Conservation (phyloP, 2,797 vertebrate genomes). For the Pangasius macronema region DNA sequence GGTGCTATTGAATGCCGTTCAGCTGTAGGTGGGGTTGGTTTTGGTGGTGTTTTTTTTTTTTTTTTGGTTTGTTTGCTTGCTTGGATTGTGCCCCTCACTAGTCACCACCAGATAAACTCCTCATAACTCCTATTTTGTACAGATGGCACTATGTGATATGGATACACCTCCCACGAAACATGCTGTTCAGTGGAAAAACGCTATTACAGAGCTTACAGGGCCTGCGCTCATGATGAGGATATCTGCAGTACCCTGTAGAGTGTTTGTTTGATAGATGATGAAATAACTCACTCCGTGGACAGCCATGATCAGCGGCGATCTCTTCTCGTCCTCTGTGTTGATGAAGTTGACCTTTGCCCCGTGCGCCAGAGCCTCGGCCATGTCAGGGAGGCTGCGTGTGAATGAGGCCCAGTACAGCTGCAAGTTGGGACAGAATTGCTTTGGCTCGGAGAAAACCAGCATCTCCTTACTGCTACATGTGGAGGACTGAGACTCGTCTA, state of each 20-base stretch:
- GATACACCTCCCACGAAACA: background rate
- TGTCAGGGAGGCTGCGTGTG: constrained; percentile 89
- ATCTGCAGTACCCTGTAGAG: background rate
- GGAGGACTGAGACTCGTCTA: constrained; percentile 63
- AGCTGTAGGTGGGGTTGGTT: background rate
- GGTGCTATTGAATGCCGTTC: background rate
- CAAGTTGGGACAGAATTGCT: constrained; percentile 80
- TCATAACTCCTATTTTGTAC: background rate
- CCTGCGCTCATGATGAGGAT: background rate
- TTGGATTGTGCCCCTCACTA: background rate
- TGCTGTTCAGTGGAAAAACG: background rate
- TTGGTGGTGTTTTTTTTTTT: background rate
- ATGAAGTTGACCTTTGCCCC: constrained; percentile 96
- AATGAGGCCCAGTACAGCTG: constrained; percentile 90
- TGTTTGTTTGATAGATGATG: background rate
- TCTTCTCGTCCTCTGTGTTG: constrained; percentile 84
- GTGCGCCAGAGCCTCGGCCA: constrained; percentile 94
- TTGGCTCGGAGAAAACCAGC: constrained; percentile 78
- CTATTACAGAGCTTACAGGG: background rate
- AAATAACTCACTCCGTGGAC: constrained; percentile 86
- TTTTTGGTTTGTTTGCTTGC: too few species aligned
- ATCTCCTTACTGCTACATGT: constrained; percentile 72
- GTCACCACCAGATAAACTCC: background rate
- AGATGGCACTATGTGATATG: background rate
- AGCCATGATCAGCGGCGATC: constrained; percentile 94